phyloP scores from a whole-genome alignment of 2,888 invertebrate species.

The Heliconius hortense region DNA sequence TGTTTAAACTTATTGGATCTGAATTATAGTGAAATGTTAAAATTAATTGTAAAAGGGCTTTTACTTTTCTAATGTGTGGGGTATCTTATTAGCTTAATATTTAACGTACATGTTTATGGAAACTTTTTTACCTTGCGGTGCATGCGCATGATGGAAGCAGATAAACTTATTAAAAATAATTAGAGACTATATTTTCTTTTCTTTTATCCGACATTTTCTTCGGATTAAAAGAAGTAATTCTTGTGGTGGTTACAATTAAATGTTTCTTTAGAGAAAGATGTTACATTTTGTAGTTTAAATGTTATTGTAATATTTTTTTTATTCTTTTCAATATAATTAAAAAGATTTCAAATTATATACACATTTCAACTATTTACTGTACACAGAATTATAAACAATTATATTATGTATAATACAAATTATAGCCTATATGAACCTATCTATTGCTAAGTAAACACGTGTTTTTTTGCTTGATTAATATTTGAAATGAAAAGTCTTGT shows the following conservation, averaged over 20 bases:
- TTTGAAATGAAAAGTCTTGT: neutral
- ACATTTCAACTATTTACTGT: too few species aligned
- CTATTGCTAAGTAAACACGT: neutral
- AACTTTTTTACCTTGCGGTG: conserved; percentile 13
- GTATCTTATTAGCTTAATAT: neutral
- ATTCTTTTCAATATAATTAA: too few species aligned
- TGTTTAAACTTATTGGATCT: conserved; percentile 2
- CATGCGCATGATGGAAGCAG: conserved; percentile 34
- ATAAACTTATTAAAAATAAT: neutral
- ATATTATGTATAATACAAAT: neutral
- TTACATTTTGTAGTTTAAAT: too few species aligned
- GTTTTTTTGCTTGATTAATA: conserved; percentile 19
- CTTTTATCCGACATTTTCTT: neutral
- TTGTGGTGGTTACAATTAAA: neutral
- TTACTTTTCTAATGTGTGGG: neutral
- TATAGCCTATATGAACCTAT: neutral
- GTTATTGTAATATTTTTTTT: too few species aligned
- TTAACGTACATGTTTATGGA: neutral
- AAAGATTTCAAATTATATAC: too few species aligned
- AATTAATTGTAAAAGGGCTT: neutral
- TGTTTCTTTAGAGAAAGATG: neutral
- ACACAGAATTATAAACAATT: too few species aligned
- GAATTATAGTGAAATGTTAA: neutral
- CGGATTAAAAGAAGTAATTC: neutral
- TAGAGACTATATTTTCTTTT: neutral